phyloP scores from a whole-genome alignment of 1,140 invertebrate species.

The Drosophila biarmipes region DNA sequence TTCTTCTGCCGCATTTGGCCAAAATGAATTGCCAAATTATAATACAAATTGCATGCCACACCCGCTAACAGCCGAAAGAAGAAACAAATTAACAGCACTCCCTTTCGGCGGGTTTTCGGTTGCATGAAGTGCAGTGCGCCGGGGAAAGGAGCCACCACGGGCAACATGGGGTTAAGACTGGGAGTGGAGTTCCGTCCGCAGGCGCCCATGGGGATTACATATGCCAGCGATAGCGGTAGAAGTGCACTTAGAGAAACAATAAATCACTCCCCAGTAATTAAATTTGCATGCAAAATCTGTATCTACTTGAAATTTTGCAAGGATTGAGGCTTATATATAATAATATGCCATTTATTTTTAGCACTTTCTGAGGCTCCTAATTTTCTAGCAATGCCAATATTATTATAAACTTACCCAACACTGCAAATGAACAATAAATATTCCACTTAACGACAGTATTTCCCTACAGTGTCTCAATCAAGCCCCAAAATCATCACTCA shows the following conservation, averaged over 20 bases:
- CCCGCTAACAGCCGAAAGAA: slow-evolving; percentile 38
- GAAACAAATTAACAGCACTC: slow-evolving; percentile 23
- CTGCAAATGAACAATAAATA: no score
- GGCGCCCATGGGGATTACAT: background rate
- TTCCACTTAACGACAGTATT: background rate
- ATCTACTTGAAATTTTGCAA: no score
- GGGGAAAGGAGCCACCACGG: slow-evolving; percentile 35
- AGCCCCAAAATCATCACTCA: background rate
- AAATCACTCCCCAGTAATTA: background rate
- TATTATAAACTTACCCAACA: no score
- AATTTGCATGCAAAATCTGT: background rate
- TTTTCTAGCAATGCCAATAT: no score
- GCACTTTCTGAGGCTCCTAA: no score
- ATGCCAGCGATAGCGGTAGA: background rate
- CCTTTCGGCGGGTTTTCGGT: slow-evolving; percentile 1
- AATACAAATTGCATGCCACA: slow-evolving; percentile 77
- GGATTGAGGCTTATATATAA: no score
- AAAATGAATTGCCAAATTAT: slow-evolving; percentile 73
- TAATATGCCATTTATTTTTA: no score
- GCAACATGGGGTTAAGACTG: slow-evolving; percentile 1
- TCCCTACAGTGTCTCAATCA: background rate
- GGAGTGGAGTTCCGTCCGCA: slow-evolving; percentile 13
- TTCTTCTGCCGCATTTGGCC: slow-evolving; percentile 19
- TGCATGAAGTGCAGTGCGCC: slow-evolving; percentile 27
- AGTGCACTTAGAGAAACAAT: slow-evolving; percentile 1